phyloP scores from a whole-genome alignment of 53 echinoderm and acorn worm genomes.

The Echinometra lucunter region DNA sequence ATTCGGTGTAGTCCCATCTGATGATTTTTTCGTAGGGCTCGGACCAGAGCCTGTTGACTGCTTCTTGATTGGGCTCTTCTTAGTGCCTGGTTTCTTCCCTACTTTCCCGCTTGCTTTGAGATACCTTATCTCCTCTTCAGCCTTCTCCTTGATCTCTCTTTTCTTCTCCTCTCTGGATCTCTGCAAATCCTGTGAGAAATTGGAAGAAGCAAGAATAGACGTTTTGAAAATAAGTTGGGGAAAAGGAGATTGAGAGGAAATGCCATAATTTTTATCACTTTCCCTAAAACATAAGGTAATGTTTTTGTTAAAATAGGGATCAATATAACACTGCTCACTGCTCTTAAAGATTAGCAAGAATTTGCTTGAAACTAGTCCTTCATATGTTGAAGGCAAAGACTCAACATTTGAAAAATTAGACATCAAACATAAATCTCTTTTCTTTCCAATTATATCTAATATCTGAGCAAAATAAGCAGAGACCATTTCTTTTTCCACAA shows the following conservation, averaged over 20 bases:
- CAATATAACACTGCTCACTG: too few species aligned
- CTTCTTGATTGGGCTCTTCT: conserved; percentile 69
- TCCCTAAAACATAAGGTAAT: too few species aligned
- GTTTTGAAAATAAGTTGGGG: too few species aligned
- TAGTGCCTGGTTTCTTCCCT: conserved; percentile 82
- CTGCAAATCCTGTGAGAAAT: conserved; percentile 85
- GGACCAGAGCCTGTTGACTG: conserved; percentile 55
- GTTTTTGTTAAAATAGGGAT: too few species aligned
- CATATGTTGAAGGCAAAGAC: too few species aligned
- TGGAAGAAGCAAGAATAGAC: background rate
- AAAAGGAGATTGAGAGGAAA: too few species aligned
- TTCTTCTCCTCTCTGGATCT: conserved; percentile 88
- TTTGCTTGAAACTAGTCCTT: too few species aligned
- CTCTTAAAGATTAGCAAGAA: too few species aligned
- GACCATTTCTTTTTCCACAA: too few species aligned
- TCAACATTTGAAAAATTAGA: background rate
- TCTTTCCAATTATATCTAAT: background rate
- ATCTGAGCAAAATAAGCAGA: too few species aligned
- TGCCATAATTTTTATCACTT: too few species aligned
- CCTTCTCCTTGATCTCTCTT: conserved; percentile 88
- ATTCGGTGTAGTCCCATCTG: conserved; percentile 52
- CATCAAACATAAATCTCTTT: background rate
- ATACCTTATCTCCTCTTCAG: conserved; percentile 90
- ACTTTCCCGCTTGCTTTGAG: conserved; percentile 96
- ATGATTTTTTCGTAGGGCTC: background rate